phyloP scores from a whole-genome alignment of 2,797 vertebrate species.

The Sebastes steindachneri region DNA sequence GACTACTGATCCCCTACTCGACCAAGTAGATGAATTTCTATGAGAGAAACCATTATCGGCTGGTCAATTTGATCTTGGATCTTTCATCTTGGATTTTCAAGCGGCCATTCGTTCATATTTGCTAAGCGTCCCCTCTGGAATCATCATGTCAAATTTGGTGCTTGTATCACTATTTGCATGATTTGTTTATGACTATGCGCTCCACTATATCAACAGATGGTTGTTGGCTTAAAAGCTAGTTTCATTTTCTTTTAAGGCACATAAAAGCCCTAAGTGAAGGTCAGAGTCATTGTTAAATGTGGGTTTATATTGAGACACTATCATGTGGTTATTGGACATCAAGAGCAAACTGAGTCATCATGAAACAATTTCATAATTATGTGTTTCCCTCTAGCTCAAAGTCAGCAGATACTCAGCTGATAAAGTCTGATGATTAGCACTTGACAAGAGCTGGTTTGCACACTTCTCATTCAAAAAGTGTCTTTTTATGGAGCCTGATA shows the following conservation, averaged over 20 bases:
- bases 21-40: too few species aligned
- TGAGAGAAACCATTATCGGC: too few species aligned
- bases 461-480: neutral
- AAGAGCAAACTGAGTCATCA: conserved; percentile 12
- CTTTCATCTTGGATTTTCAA: too few species aligned
- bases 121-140: too few species aligned
- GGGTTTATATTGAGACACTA: neutral
- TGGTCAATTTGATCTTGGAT: too few species aligned
- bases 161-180: too few species aligned
- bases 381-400: neutral
- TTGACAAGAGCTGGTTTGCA: neutral
- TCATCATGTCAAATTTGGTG: too few species aligned
- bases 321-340: neutral
- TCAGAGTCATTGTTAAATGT: neutral
- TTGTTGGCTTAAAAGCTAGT: too few species aligned
- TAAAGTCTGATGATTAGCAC: conserved; percentile 23
- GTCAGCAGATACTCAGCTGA: conserved; percentile 56
- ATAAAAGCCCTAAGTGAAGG: neutral
- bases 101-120: too few species aligned
- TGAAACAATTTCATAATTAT: conserved; percentile 32
- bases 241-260: neutral
- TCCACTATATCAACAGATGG: too few species aligned
- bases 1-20: too few species aligned
- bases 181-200: too few species aligned
- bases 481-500: neutral